Base-by-base conservation (phyloP, 2,888 invertebrate species). In the Synanthedon myopaeformis region DNA sequence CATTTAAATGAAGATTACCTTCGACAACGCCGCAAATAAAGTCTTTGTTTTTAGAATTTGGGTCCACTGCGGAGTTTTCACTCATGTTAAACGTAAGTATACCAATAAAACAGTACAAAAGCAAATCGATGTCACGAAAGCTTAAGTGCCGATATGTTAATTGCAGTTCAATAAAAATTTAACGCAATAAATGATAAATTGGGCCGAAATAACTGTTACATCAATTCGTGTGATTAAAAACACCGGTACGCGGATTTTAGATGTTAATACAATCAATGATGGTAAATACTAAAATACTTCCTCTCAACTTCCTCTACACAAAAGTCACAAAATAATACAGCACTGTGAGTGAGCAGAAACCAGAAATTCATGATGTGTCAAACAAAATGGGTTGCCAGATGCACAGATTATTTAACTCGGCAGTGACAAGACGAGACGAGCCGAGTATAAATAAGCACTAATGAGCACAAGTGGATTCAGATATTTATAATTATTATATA, bases 1-100 rank as follows among this genome's bases (percentile, higher is more conserved):
- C 4, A 41, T 13, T 13, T 62, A 63, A 58, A 59, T 60, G 58
- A 60, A 52, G 55, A 54, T 74, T 90, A 94, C 95, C 96, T 92
- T 96, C 96, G 56, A 97, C 95, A 57, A 96, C 96, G 53, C 96
- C 96, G 77, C 96, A 96, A 73, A 96, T 93, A 74, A 96, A 96
- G 81, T 94, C 92, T 56, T 91, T 92, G 74, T 92, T 91, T 80
- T 91, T 91, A 50, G 89, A 87, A 77, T 89, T 90, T 61, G 90
- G 84, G 79, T 91, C 92, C 64, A 91, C 91, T 54, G 88, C 82
- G 64, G 90, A 82, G 63, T 69, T 78, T 76, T 83, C 85, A 69
- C 80, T 77, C 86, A 87, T 87, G 68, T 74, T 49, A 17, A 23
- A 12, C 12, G 23, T 49, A 49, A 17, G 11, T 49, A 17, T 10